Base-by-base conservation (phyloP, 2,888 invertebrate species). In the Tineola bisselliella region DNA sequence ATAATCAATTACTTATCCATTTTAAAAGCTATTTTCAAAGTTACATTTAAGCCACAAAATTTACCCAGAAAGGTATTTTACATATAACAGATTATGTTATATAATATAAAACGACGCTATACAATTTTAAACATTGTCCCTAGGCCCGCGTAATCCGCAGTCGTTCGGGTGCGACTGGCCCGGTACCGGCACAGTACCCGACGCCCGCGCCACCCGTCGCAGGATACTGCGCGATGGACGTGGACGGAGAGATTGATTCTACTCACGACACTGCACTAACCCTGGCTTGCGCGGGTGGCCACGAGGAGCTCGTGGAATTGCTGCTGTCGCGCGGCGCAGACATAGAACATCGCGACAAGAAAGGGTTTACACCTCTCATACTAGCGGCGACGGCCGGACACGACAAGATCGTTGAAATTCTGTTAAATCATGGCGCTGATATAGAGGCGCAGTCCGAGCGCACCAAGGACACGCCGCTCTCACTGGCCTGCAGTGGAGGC, bases 261-360 rank as follows among this genome's bases (percentile, higher is more conserved):
- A 99, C 99, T 88, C 97, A 98, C 83, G 99, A 99, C 84, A 99
- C 99, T 4, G 98, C 99, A 61, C 89, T 99, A 62, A 99, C 99
- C 38, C 89, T 99, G 63, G 99, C 99, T 58, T 98, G 98, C 83
- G 96, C 97, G 63, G 98, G 98, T 64, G 98, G 99, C 0, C 97
- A 98, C 77, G 95, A 97, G 74, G 98, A 99, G 72, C 90, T 99
- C 17, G 98, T 98, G 10, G 95, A 95, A 76, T 88, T 99, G 71
- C 89, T 99, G 65, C 90, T 99, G 60, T 92, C 92, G 66, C 91
- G 98, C 64, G 97, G 97, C 62, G 97, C 99, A 0, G 94, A 98
- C 78, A 97, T 99, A 76, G 98, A 99, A 81, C 99, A 99, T 80
- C 91, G 98, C 31, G 99, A 99, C 81, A 99, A 99, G 82, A 99